Conservation (phyloP, 2,888 invertebrate genomes). For the Agriopis aurantiaria region DNA sequence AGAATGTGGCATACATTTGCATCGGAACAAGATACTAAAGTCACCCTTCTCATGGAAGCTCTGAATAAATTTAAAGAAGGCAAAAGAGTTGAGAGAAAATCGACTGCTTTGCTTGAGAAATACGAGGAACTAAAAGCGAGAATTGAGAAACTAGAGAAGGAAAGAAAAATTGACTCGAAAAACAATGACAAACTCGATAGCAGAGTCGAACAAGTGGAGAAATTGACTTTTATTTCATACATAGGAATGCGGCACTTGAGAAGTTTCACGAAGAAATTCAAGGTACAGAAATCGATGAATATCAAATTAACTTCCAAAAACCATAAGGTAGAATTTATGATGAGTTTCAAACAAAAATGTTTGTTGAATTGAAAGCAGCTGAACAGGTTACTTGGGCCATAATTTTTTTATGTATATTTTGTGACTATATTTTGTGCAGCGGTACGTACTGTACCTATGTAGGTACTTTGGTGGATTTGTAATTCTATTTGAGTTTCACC, state of each 20-base stretch:
- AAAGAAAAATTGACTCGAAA: conserved; percentile 8
- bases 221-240: conserved; percentile 17
- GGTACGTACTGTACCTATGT: too few species aligned
- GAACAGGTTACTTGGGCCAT: neutral
- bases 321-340: neutral
- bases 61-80: conserved; percentile 19
- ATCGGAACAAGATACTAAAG: conserved; percentile 19
- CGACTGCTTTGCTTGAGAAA: conserved; percentile 10
- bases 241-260: conserved; percentile 22
- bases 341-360: neutral
- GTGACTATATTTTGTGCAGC: neutral
- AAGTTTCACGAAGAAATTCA: conserved; percentile 7
- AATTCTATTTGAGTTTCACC: too few species aligned
- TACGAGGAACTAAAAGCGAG: conserved; percentile 17
- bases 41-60: conserved; percentile 15
- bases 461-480: neutral
- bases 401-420: neutral
- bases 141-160: conserved; percentile 17
- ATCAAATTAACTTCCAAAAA: neutral
- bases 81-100: conserved; percentile 8
- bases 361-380: neutral
- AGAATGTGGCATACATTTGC: conserved; percentile 24
- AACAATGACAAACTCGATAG: conserved; percentile 5
- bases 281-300: conserved; percentile 6
- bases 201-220: conserved; percentile 21